Evolutionary conservation across 2,888 invertebrate genomes (phyloP).

Genomic region (Stenodema calcarata): DNA sequence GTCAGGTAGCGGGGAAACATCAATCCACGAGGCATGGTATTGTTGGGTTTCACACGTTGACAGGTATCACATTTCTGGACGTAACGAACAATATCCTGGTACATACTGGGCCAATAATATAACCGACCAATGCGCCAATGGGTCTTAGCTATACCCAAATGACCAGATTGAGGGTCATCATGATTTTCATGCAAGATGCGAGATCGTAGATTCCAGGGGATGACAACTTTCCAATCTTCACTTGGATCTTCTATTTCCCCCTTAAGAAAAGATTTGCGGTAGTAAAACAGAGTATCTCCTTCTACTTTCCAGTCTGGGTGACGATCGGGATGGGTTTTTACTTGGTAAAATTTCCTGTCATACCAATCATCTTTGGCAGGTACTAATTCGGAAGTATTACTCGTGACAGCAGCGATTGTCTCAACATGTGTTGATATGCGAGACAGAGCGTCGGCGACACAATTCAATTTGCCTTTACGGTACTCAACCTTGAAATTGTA

Average conservation of each 20-base stretch:
- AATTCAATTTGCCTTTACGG: constrained; percentile 28
- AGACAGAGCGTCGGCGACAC: background rate
- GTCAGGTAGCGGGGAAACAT: constrained; percentile 36
- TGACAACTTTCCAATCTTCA: constrained; percentile 42
- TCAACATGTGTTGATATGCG: background rate
- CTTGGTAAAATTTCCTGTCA: constrained; percentile 7
- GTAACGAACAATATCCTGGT: constrained; percentile 5
- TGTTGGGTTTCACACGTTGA: constrained; percentile 26
- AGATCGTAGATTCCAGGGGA: constrained; percentile 31
- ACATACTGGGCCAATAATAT: constrained; percentile 43
- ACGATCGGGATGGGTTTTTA: background rate
- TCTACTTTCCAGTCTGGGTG: constrained; percentile 37
- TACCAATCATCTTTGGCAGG: constrained; percentile 33
- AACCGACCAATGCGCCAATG: constrained; percentile 22
- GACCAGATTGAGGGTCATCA: constrained; percentile 43
- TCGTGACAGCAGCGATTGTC: background rate
- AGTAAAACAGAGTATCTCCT: background rate
- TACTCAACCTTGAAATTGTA: constrained; percentile 51
- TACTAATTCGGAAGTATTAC: background rate
- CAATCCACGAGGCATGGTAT: background rate
- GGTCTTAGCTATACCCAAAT: constrained; percentile 49
- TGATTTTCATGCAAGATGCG: constrained; percentile 41
- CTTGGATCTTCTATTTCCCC: constrained; percentile 29
- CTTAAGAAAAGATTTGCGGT: constrained; percentile 29
- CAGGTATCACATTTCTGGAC: constrained; percentile 15